Percentiles rank a stretch among this genome's conserved stretches.
Evolutionary conservation across 2,797 vertebrate genomes (phyloP).

Genomic region (Sciurus vulgaris): DNA sequence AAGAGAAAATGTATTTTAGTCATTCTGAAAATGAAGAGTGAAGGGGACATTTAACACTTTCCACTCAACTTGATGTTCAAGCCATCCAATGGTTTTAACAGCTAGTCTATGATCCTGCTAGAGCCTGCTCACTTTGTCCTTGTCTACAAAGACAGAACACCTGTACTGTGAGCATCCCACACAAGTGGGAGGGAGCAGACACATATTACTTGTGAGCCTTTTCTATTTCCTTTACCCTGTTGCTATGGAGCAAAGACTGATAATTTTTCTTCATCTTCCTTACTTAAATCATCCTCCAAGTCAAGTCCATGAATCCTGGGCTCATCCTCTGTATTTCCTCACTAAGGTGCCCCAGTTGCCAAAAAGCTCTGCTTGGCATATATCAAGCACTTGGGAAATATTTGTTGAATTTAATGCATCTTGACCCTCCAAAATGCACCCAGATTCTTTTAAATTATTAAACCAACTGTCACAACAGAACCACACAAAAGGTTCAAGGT

Average conservation of each 20-base stretch:
- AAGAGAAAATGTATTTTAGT: background rate
- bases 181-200: background rate
- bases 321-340: background rate
- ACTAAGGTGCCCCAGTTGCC: background rate
- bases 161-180: background rate
- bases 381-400: slow-evolving; percentile 7
- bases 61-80: background rate
- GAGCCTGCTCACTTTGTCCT: background rate
- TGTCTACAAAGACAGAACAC: background rate
- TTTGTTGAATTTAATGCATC: background rate
- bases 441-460: background rate
- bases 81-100: background rate
- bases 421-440: background rate
- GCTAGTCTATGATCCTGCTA: background rate
- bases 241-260: background rate
- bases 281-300: background rate
- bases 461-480: background rate
- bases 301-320: background rate
- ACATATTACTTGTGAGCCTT: background rate
- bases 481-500: background rate
- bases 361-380: background rate
- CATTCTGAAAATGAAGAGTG: background rate
- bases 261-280: background rate
- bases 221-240: background rate
- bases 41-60: background rate